These are phyloP conservation scores for Palythoa grandiflora DNA, from an alignment of 92 coral and sea anemone species.

Conservation along the genomic window DNA sequence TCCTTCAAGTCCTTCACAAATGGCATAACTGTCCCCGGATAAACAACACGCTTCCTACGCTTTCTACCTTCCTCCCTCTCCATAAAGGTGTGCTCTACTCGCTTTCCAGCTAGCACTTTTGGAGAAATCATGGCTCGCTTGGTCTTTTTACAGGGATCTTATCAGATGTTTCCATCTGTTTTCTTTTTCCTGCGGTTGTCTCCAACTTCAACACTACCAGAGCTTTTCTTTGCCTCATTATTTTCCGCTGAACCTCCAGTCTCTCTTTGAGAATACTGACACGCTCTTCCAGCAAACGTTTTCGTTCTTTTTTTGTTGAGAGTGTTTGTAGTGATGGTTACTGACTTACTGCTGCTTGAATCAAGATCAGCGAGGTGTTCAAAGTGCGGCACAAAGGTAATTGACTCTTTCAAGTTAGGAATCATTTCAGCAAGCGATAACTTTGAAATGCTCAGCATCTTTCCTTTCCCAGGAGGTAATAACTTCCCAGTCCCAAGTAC, in stretches of 20 bases:
- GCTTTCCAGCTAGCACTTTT: background rate
- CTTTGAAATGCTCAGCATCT: background rate
- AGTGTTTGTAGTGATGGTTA: background rate
- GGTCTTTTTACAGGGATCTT: background rate
- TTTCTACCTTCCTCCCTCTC: background rate
- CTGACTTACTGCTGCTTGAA: background rate
- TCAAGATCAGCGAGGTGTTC: conserved; percentile 14
- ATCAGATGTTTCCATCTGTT: background rate
- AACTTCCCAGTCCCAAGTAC: background rate
- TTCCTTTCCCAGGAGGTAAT: background rate
- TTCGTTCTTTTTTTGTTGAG: background rate
- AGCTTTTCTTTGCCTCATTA: background rate
- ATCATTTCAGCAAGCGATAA: background rate
- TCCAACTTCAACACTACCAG: background rate
- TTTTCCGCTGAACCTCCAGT: background rate
- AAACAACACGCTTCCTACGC: background rate
- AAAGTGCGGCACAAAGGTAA: background rate
- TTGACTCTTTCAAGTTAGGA: background rate
- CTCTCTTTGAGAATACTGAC: background rate
- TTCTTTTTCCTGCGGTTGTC: background rate
- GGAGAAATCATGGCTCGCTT: background rate
- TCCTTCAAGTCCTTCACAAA: background rate
- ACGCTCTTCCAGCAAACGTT: background rate
- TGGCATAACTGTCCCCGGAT: background rate
- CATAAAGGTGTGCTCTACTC: background rate